Evolutionary conservation across 2,797 vertebrate species (phyloP), one percentile per base, ranked within the genome.

Genomic region (Smutsia gigantea): DNA sequence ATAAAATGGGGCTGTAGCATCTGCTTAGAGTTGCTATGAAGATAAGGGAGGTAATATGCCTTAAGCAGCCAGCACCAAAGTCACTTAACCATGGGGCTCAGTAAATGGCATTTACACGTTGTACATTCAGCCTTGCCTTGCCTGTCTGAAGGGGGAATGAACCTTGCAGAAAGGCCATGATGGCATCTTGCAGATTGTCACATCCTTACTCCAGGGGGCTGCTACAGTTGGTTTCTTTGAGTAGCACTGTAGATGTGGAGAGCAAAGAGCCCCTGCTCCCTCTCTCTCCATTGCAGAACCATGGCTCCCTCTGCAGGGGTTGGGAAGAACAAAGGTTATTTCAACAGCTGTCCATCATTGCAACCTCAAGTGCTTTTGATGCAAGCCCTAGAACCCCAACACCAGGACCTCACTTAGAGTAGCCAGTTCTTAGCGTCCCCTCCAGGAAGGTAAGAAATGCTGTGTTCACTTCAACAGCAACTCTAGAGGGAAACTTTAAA

Each of bases 271-370:
- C 15, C 18, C 39, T 6, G 12, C 7, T 25, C 7, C 75, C 71
- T 81, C 25, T 69, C 37, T 15, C 29, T n/a, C 46, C 46, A 31
- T 39, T n/a, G 12, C 31, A 74, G 46, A 83, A 64, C 18, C 9
- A 9, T 0, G 8, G 5, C 17, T 39, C 25, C 11, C n/a, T 85
- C 68, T 23, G 1, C 0, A 55, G 51, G 49, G 14, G 1, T 11
- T 25, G 63, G 17, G 7, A 18, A 64, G 57, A 81, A 23, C n/a
- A 69, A 29, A 7, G 61, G 51, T 68, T 66, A n/a, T 71, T 29
- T 14, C 14, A 21, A 51, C 23, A 87, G 63, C 10, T 68, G 0
- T 49, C 68, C 7, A 37, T 53, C 14, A 7, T 66, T 25, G 25
- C 13, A 86, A 4, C 0, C 4, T 78, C 92, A 29, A 1, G 10